Conservation (phyloP, 2,113 vertebrate species). For the Colaptes auratus region DNA sequence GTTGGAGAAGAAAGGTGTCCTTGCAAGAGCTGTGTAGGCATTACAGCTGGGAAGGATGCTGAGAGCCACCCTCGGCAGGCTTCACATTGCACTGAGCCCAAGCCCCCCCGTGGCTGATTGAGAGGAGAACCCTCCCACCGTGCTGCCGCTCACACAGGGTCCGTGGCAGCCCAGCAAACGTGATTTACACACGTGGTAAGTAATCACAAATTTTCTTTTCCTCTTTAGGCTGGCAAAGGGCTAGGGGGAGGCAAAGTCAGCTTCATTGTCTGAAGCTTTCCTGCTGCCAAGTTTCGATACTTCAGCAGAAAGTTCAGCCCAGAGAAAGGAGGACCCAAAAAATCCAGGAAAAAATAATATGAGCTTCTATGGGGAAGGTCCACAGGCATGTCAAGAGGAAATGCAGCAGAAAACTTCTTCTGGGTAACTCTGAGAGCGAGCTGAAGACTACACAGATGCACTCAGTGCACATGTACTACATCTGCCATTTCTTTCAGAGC, state of each 20-base stretch:
- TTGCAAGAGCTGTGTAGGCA: not conserved
- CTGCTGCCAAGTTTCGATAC: not conserved
- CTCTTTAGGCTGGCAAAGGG: not conserved
- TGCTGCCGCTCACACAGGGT: not conserved
- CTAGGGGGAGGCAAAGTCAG: not conserved
- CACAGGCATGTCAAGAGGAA: not conserved
- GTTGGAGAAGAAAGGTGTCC: not conserved
- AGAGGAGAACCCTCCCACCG: not conserved
- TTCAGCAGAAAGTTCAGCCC: not conserved
- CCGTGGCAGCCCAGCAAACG: not conserved
- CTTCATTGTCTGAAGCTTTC: not conserved
- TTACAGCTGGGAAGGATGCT: not conserved
- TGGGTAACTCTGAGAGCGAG: not conserved
- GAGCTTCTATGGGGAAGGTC: not conserved
- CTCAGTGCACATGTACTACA: not conserved
- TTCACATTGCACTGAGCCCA: not conserved
- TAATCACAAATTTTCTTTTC: not conserved
- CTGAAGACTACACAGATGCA: not conserved
- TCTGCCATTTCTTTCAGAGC: not conserved
- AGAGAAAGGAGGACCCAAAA: not conserved
- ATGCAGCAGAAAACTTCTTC: not conserved
- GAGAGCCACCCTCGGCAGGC: not conserved
- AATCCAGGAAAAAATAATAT: not conserved
- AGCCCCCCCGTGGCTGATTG: accelerated
- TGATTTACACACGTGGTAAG: not conserved